Base-by-base conservation (phyloP, 1,140 invertebrate species). In the Pseudomyrmex flavicornis region DNA sequence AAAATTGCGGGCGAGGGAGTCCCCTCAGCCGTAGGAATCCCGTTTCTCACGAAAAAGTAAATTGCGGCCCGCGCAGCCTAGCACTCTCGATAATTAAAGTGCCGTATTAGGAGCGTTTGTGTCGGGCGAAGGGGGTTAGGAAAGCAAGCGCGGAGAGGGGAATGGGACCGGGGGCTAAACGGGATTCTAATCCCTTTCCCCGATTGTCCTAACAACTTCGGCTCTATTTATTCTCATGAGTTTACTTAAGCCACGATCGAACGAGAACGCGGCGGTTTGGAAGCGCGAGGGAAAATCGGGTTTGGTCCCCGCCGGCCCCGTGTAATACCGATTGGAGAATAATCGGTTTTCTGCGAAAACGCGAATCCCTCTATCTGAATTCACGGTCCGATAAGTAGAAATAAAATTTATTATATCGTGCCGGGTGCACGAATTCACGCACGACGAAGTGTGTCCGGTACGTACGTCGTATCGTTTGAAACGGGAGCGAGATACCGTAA, bases 81-180 rank as follows among this genome's bases (percentile, higher is more conserved):
- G 87, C 85, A 88, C 87, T 91, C 83, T 52, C 90, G 89, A 92
- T 92, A 91, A 91, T 92, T 92, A 91, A 92, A 91, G 74, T 90
- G 69, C 86, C 79, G 79, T 84, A 89, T 89, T 86, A 80, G 86
- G 73, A 70, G 58, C 52, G 62, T 79, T 72, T 84, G 13, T 61
- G 56, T 15, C 7, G 48, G 50, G n/a, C 4, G 59, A 2, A 1
- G 20, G 17, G 17, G 7, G 48, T 48, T 15, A 10, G 70, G 22
- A 7, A 58, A 59, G 44, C 9, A 20, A 7, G 13, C 20, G 13
- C 44, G 44, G 52, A 62, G 26, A 2, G 22, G 15, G 1, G 52
- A 87, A 77, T 52, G 58, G 58, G 15, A 17, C 46, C 8, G 56
- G 58, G 59, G 52, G 59, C 85, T 80, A 84, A 86, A 88, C 75